Conservation (phyloP, 2,113 vertebrate genomes). For the Python bivittatus region DNA sequence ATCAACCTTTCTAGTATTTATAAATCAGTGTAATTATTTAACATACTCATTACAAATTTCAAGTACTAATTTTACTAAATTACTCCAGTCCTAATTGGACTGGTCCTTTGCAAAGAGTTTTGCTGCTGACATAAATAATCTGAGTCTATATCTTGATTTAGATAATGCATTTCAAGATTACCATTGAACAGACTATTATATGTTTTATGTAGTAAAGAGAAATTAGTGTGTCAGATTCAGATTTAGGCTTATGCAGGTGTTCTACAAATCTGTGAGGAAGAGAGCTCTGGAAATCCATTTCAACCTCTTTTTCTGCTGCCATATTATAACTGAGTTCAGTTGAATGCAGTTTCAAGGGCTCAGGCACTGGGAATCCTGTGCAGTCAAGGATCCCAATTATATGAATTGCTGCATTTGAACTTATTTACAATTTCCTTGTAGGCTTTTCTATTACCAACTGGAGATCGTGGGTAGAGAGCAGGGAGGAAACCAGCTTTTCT, state of each 20-base stretch:
- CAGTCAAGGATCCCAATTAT: background rate
- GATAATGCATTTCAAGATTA: background rate
- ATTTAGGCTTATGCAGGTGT: background rate
- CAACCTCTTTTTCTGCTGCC: background rate
- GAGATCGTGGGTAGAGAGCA: background rate
- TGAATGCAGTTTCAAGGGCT: background rate
- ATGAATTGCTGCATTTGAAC: background rate
- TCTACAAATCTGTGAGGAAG: background rate
- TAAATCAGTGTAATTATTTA: conserved; percentile 4
- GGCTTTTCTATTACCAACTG: background rate
- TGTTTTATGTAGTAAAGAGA: background rate
- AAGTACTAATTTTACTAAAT: background rate
- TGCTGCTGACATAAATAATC: background rate
- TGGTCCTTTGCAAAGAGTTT: background rate
- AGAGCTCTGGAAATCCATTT: background rate
- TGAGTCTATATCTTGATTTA: background rate
- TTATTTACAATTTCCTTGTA: background rate
- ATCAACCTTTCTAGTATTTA: background rate
- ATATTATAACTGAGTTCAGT: background rate
- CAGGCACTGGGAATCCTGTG: background rate
- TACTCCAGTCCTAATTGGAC: background rate
- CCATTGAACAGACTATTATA: background rate
- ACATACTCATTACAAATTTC: background rate
- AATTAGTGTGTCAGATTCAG: background rate
- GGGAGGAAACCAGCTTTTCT: background rate